These are phyloP conservation scores for Actinernus sp. DNA, from an alignment of 92 coral and sea anemone species.

Conservation along the genomic window DNA sequence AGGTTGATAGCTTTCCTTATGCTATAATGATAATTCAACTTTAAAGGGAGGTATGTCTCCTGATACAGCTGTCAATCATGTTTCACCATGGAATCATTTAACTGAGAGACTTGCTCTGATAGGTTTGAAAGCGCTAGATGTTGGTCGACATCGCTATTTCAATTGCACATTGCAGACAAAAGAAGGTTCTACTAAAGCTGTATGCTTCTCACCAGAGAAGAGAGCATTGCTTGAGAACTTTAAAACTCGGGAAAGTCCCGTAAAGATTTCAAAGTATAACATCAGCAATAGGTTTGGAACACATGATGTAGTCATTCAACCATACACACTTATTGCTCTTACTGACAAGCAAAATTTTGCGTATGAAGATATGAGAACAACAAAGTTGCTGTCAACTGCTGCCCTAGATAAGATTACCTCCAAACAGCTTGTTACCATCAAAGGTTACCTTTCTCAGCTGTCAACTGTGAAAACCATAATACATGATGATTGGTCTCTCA, in stretches of 20 bases:
- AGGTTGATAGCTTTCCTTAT: no score
- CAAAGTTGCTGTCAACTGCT: conserved; percentile 38
- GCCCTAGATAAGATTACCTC: conserved; percentile 48
- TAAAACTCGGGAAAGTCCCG: conserved; percentile 55
- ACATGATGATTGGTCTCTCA: conserved; percentile 25
- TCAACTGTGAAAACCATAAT: conserved; percentile 42
- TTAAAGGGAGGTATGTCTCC: no score
- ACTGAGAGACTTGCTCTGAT: no score
- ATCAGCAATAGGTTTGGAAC: conserved; percentile 70
- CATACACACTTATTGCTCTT: conserved; percentile 41
- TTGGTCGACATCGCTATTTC: no score
- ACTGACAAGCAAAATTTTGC: not conserved
- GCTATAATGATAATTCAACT: no score
- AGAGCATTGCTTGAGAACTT: conserved; percentile 37
- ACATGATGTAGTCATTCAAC: conserved; percentile 52
- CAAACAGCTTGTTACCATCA: conserved; percentile 67
- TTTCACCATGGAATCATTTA: no score
- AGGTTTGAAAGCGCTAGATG: no score
- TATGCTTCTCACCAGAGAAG: conserved; percentile 57
- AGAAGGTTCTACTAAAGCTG: conserved; percentile 30
- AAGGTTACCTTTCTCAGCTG: conserved; percentile 54
- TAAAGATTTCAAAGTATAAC: conserved; percentile 50
- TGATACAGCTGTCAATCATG: no score
- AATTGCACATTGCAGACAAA: conserved; percentile 57
- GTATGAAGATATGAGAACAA: conserved; percentile 55